Evolutionary conservation across 2,113 vertebrate genomes (phyloP).

Genomic region (Solea solea): DNA sequence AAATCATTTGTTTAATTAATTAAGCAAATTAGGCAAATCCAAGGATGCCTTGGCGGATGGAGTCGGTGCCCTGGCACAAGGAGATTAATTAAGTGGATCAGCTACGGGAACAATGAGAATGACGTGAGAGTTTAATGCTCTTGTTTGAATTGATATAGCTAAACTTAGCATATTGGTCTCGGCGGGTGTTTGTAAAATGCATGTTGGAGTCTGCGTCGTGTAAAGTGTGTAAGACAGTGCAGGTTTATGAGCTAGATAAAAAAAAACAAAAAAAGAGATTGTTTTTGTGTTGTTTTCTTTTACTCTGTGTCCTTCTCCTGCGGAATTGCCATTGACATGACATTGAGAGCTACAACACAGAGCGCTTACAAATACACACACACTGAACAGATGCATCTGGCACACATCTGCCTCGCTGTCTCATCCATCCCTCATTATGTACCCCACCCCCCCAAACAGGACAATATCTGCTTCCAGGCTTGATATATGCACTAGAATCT

Average conservation of each 20-base stretch:
- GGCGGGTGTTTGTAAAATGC: constrained; percentile 6
- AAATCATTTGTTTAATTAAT: constrained; percentile 80
- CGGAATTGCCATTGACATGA: constrained; percentile 33
- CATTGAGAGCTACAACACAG: constrained; percentile 3
- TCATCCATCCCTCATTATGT: constrained; percentile 42
- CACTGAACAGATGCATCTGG: constrained; percentile 20
- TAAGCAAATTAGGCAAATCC: constrained; percentile 78
- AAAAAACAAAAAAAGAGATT: not conserved
- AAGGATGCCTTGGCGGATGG: constrained; percentile 61
- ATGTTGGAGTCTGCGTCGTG: constrained; percentile 8
- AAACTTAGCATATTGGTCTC: constrained; percentile 31
- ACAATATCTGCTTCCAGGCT: constrained; percentile 47
- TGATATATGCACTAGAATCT: constrained; percentile 50
- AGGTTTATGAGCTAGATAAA: not conserved
- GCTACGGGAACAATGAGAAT: constrained; percentile 44
- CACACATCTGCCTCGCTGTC: constrained; percentile 27
- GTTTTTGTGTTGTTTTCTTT: not conserved
- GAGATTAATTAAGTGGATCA: constrained; percentile 74
- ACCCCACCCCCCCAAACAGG: not conserved
- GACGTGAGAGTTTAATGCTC: constrained; percentile 48
- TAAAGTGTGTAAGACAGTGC: not conserved
- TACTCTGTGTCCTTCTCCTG: not conserved
- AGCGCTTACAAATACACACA: constrained; percentile 12
- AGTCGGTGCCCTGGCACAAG: constrained; percentile 59
- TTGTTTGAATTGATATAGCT: constrained; percentile 48